A percentile compares a stretch with the other conserved stretches of the same genome.
These are phyloP conservation scores for Gymnopithys bicolor DNA, from an alignment of 2,797 vertebrate species.

Conservation along the genomic window DNA sequence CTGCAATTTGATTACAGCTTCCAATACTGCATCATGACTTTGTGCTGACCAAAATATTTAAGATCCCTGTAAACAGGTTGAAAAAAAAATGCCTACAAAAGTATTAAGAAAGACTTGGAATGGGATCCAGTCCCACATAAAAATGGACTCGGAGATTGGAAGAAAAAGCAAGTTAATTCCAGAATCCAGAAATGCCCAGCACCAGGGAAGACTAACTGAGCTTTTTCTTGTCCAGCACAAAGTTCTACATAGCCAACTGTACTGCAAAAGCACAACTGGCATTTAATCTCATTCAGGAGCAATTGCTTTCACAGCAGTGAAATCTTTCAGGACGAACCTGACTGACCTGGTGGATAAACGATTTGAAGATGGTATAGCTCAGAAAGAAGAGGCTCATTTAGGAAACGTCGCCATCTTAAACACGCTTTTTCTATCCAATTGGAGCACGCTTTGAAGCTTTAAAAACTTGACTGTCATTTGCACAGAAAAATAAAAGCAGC, in stretches of 20 bases:
- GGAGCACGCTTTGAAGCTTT: conserved; percentile 39
- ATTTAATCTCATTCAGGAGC: conserved; percentile 39
- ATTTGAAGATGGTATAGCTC: conserved; percentile 1
- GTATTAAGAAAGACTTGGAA: background rate
- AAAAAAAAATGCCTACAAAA: background rate
- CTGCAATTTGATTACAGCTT: background rate
- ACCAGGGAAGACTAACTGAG: background rate
- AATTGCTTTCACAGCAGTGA: conserved; percentile 62
- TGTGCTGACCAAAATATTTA: background rate
- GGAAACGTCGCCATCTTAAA: conserved; percentile 26
- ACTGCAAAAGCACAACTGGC: conserved; percentile 30
- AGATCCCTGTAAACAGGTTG: background rate
- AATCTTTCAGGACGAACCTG: conserved; percentile 39
- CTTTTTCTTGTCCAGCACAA: background rate
- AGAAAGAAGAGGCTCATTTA: conserved; percentile 31
- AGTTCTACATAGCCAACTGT: background rate
- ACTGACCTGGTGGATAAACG: conserved; percentile 24
- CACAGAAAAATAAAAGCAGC: conserved; percentile 1
- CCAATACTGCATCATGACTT: background rate
- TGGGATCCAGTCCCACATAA: background rate
- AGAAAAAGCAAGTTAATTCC: background rate
- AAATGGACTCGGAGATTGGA: background rate
- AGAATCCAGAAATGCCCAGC: conserved; percentile 1
- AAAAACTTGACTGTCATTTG: background rate
- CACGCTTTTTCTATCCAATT: background rate